Base-by-base conservation (phyloP, 1,140 invertebrate genomes). In the Zaprionus inermis region DNA sequence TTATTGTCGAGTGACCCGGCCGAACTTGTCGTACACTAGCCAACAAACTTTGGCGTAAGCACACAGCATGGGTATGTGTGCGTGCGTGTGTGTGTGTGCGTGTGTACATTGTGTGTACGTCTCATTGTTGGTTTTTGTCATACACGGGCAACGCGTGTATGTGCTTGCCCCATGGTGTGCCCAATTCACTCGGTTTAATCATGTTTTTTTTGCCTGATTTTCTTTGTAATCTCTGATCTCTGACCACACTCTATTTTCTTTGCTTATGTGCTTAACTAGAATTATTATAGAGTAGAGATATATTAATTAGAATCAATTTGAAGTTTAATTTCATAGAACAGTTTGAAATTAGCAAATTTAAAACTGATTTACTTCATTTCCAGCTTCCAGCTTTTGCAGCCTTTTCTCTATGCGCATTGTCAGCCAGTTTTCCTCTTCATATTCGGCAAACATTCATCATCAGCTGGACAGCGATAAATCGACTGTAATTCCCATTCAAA, bases 1-100 rank as follows among this genome's bases (percentile, higher is more conserved):
- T 82, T 82, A 88, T 77, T 82, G 72, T 49, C 66, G 54, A 56
- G 54, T 49, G 54, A 56, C 22, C 20, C 49, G 51, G 5, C 28
- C 32, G 65, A 72, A 74, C 14, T 69, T 74, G 3, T 1, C 22
- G 58, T 34, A 22, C 52, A 46, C 59, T 77, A 20, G 14, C 58
- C n/a, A 52, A 67, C 66, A 68, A 61, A 76, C 61, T 65, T 70
- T 74, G 12, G 16, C 61, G 6, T 60, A n/a, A n/a, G n/a, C n/a
- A n/a, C n/a, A n/a, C n/a, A 24, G 32, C 36, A 32, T 14, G 59
- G 16, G 41, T 10, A 18, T 32, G 20, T 30, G 22, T 6, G 16
- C 16, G 24, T 20, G 24, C 3, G 38, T 60, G 22, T 54, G 22
- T 63, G 20, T 51, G 12, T 58, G 56, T 41, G 20, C 20, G 20